phyloP scores from a whole-genome alignment of 2,888 invertebrate species.

The Lomographa bimaculata region DNA sequence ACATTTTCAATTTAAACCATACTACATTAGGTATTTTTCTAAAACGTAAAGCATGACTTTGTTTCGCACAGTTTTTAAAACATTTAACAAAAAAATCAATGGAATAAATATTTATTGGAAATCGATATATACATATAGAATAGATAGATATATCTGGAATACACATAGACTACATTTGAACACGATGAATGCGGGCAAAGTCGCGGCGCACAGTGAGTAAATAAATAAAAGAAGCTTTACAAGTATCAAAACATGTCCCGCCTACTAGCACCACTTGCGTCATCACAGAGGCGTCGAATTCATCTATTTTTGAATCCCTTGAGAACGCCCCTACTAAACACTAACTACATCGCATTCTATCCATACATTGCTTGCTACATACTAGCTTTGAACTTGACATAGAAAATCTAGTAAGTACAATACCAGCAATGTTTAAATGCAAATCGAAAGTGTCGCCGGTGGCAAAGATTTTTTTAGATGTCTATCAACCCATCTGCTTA shows the following conservation, averaged over 20 bases:
- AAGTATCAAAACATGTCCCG: slow-evolving; percentile 47
- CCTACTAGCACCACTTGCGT: slow-evolving; percentile 50
- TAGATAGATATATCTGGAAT: too few relatives aligned
- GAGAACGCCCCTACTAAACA: slow-evolving; percentile 41
- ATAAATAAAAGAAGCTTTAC: too few relatives aligned
- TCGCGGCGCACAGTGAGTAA: too few relatives aligned
- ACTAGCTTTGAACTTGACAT: background rate
- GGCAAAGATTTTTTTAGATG: slow-evolving; percentile 22
- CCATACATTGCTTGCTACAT: slow-evolving; percentile 37
- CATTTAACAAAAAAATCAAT: too few relatives aligned
- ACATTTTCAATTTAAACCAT: too few relatives aligned
- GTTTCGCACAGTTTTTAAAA: too few relatives aligned
- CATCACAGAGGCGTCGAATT: slow-evolving; percentile 49
- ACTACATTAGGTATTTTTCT: too few relatives aligned
- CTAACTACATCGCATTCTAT: slow-evolving; percentile 9
- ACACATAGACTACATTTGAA: too few relatives aligned
- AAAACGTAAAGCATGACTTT: too few relatives aligned
- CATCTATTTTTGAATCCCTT: slow-evolving; percentile 62
- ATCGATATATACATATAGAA: too few relatives aligned
- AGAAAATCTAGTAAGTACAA: slow-evolving; percentile 1
- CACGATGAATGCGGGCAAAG: too few relatives aligned
- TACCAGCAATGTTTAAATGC: slow-evolving; percentile 35
- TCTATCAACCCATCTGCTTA: slow-evolving; percentile 17
- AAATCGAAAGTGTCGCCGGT: slow-evolving; percentile 3
- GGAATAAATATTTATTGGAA: too few relatives aligned